Evolutionary conservation across 64 coral and sea anemone species (phyloP), one percentile per base, ranked within the genome.

Genomic region (Actinia equina): DNA sequence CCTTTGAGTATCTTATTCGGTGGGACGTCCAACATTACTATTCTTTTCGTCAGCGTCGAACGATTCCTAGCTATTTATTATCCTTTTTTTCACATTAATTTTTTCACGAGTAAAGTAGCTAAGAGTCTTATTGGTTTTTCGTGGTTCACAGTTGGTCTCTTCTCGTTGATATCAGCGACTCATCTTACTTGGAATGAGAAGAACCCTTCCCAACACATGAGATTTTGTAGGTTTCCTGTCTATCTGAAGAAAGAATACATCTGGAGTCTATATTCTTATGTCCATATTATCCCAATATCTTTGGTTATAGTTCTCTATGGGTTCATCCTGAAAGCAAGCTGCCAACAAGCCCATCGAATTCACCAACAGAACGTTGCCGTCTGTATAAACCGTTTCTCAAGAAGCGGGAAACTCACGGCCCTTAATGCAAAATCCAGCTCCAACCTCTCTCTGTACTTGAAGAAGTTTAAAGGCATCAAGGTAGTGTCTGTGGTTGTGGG

Each of bases 311-410:
- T 91, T 7, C 41, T 95, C 15, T 95, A 95, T 58, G 58, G 87
- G 11, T 95, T 91, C 51, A 95, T 95, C 45, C 93, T 95, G 18
- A 91, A 92, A 41, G 93, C 89, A 19, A 85, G 82, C 9, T 88
- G 88, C 16, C 62, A 57, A 27, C 84, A 89, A 26, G 77, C 83
- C 82, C 71, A 83, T 16, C 87, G 61, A 52, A 94, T 89, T 20
- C 84, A 94, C 18, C 79, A 67, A 22, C 88, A 89, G 54, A 82
- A 94, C 17, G 17, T 90, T 12, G 23, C 51, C 45, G 67, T 52
- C 23, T 18, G 78, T 14, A 30, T 83, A 9, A 51, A 85, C 51
- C 87, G 43, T 27, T 59, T 88, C 20, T 76, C 71, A 45, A 77
- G 81, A 41, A 88, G 60, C n/a, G 53, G 37, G 10, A 42, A 63